phyloP scores from a whole-genome alignment of 2,113 vertebrate species.

The Platysternon megacephalum region DNA sequence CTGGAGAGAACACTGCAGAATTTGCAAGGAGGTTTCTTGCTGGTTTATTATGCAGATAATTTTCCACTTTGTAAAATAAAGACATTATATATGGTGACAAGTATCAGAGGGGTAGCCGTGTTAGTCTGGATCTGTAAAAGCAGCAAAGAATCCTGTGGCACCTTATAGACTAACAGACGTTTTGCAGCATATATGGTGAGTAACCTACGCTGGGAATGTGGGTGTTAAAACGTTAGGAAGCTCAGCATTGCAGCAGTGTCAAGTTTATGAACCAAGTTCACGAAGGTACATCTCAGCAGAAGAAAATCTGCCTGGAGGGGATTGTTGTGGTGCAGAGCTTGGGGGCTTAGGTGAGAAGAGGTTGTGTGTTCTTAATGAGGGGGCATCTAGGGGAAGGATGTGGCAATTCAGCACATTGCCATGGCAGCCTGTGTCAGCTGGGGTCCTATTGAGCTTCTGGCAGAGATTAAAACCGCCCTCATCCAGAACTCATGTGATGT shows the following conservation, averaged over 20 bases:
- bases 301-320: neutral
- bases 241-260: rapidly evolving
- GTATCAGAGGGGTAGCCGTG: too few relatives aligned
- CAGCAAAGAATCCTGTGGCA: too few relatives aligned
- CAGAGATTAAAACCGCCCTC: neutral
- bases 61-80: neutral
- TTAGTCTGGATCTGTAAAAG: too few relatives aligned
- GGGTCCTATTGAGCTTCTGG: neutral
- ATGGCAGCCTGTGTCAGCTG: neutral
- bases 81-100: neutral
- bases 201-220: neutral
- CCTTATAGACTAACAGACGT: too few relatives aligned
- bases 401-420: neutral
- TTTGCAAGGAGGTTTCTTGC: neutral
- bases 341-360: neutral
- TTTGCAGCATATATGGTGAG: neutral
- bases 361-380: neutral
- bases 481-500: neutral
- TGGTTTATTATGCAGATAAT: neutral
- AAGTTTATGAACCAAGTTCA: neutral
- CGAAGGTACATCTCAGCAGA: neutral
- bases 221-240: neutral
- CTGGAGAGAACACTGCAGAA: neutral
- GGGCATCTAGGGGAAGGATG: neutral
- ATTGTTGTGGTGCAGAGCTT: neutral